Evolutionary conservation across 2,888 invertebrate genomes (phyloP).

Genomic region (Drosophila anceps): DNA sequence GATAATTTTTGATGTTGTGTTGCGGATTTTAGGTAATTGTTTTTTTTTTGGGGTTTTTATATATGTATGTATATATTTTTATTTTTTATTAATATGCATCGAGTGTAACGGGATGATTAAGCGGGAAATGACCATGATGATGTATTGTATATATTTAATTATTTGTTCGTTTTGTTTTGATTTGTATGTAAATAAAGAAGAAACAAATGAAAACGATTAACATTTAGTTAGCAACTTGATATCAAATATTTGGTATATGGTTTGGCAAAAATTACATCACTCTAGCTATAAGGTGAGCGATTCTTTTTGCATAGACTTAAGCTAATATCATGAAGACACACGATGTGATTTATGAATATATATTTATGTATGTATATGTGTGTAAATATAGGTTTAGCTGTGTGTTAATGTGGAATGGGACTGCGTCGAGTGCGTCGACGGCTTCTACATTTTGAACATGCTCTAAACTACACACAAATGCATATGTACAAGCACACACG

Average conservation of each 20-base stretch:
- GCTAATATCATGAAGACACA: conserved; percentile 35
- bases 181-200: conserved; percentile 81
- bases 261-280: conserved; percentile 35
- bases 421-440: background rate
- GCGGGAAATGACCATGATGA: conserved; percentile 85
- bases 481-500: conserved; percentile 31
- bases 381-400: conserved; percentile 4
- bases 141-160: conserved; percentile 63
- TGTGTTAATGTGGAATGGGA: conserved; percentile 1
- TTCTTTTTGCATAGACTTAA: conserved; percentile 57
- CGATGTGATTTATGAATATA: conserved; percentile 30
- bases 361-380: background rate
- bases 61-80: too few relatives aligned
- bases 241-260: conserved; percentile 53
- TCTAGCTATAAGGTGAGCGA: conserved; percentile 32
- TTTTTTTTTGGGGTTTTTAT: conserved; percentile 11
- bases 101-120: conserved; percentile 80
- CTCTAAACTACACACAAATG: conserved; percentile 43
- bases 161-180: conserved; percentile 51
- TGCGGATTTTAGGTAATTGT: conserved; percentile 27
- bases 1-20: conserved; percentile 58
- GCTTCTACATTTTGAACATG: conserved; percentile 34
- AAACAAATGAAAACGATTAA: conserved; percentile 84
- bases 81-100: conserved; percentile 48
- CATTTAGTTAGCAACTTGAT: conserved; percentile 85